Conservation (phyloP, 1,140 invertebrate species). For the Pachyrhynchus sulphureomaculatus region DNA sequence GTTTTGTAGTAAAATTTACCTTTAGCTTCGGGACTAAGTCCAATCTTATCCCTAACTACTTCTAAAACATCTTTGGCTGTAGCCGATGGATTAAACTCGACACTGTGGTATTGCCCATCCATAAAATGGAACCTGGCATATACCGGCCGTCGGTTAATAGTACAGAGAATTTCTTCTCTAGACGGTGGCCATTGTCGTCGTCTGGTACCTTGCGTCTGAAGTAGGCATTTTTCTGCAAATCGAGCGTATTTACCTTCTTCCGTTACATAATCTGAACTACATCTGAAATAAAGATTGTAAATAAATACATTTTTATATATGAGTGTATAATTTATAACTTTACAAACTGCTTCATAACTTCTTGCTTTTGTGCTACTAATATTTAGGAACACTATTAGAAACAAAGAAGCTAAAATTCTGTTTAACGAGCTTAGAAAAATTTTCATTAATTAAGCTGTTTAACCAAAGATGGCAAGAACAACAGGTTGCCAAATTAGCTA, state of each 20-base stretch:
- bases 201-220: slow-evolving; percentile 82
- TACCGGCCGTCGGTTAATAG: slow-evolving; percentile 85
- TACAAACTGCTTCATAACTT: too few species aligned
- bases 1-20: too few species aligned
- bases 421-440: too few species aligned
- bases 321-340: background rate
- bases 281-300: slow-evolving; percentile 45
- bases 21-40: slow-evolving; percentile 78
- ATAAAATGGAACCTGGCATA: slow-evolving; percentile 91
- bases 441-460: too few species aligned
- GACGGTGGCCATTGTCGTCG: slow-evolving; percentile 90
- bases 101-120: slow-evolving; percentile 91
- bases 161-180: slow-evolving; percentile 89
- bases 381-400: too few species aligned
- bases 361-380: too few species aligned
- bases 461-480: too few species aligned
- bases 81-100: slow-evolving; percentile 93
- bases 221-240: slow-evolving; percentile 89
- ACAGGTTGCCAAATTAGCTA: too few species aligned
- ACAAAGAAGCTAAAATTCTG: too few species aligned
- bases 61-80: slow-evolving; percentile 88
- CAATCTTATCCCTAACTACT: slow-evolving; percentile 90
- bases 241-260: slow-evolving; percentile 94
- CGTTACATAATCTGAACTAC: slow-evolving; percentile 83
- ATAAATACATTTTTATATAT: background rate